Evolutionary conservation across 1,140 invertebrate genomes (phyloP).

Genomic region (Ectropis grisescens): DNA sequence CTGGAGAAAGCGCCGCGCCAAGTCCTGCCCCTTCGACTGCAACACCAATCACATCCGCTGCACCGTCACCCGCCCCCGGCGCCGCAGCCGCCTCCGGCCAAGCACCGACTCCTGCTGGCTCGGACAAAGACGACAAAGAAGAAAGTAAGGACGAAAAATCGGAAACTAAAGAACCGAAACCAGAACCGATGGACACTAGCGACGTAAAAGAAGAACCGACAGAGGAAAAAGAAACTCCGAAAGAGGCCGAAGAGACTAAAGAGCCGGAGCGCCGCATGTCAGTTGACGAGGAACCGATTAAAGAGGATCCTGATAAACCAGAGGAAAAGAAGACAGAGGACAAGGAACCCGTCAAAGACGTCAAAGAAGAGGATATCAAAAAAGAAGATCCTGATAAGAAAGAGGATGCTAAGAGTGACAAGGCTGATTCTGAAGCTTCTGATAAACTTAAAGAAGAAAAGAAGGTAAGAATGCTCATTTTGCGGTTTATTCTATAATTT

Average conservation of each 20-base stretch:
- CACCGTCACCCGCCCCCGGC: slow-evolving; percentile 47
- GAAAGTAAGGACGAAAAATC: slow-evolving; percentile 60
- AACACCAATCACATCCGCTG: slow-evolving; percentile 53
- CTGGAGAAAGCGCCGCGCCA: slow-evolving; percentile 77
- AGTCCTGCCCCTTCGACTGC: slow-evolving; percentile 75
- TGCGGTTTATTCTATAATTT: too few species aligned
- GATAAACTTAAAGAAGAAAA: slow-evolving; percentile 69
- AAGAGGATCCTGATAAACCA: slow-evolving; percentile 49
- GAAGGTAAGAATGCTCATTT: slow-evolving; percentile 35
- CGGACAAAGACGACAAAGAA: slow-evolving; percentile 63
- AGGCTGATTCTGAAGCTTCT: slow-evolving; percentile 58
- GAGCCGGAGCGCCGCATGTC: slow-evolving; percentile 39
- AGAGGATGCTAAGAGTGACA: slow-evolving; percentile 67
- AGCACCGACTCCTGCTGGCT: slow-evolving; percentile 12
- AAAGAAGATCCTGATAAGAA: slow-evolving; percentile 63
- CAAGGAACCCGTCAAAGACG: slow-evolving; percentile 29
- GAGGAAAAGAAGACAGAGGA: slow-evolving; percentile 57
- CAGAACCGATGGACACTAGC: slow-evolving; percentile 56
- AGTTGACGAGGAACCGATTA: slow-evolving; percentile 40
- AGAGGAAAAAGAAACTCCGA: slow-evolving; percentile 32
- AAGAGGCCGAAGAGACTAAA: slow-evolving; percentile 34
- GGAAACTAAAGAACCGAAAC: slow-evolving; percentile 65
- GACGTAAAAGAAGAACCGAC: slow-evolving; percentile 47
- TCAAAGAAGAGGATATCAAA: slow-evolving; percentile 32
- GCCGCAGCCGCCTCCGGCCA: slow-evolving; percentile 27